Base-by-base conservation (phyloP, 2,113 vertebrate species). In the Athene noctua region DNA sequence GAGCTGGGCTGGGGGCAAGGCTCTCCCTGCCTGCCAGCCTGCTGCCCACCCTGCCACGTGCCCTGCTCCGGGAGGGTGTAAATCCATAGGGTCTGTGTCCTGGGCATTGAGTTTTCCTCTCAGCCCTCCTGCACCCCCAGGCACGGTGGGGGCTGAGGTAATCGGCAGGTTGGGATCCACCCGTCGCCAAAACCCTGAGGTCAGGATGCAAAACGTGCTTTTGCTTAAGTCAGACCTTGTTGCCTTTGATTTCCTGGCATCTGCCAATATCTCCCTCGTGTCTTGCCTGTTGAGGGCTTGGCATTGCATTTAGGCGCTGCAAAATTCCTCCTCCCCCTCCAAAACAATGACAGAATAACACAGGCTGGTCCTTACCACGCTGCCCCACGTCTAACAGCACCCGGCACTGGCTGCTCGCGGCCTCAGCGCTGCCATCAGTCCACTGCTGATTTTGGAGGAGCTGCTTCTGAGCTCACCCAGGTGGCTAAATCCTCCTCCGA, bases 151-250 rank as follows among this genome's bases (percentile, higher is more conserved):
- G 29, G 18, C 36, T 54, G 30, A 30, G 32, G 42, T 4, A 6
- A 47, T 16, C 1, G 5, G 9, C 61, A 42, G 49, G 20, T 63
- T 3, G 4, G 40, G 55, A 47, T 25, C 19, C 2, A 2, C 12
- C 11, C 3, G 0, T 26, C 0, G 1, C 0, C 0, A 0, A 54
- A 54, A 44, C 10, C 49, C n/a, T 0, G 0, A 5, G 9, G 7
- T 15, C 1, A 2, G 51, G 78, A 52, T 51, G 78, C 8, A 17
- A 46, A 86, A 63, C 0, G 2, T 34, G 17, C 18, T 55, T 77
- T 62, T 80, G 18, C 58, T 86, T 44, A 14, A 73, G 68, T 59
- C 36, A 46, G 46, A 47, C 58, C 29, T 36, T 46, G 51, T 34
- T 59, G 61, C 58, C 74, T 92, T 77, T 49, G 49, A 26, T 70